Base-by-base conservation (phyloP, 2,113 vertebrate species). In the Petaurus breviceps region DNA sequence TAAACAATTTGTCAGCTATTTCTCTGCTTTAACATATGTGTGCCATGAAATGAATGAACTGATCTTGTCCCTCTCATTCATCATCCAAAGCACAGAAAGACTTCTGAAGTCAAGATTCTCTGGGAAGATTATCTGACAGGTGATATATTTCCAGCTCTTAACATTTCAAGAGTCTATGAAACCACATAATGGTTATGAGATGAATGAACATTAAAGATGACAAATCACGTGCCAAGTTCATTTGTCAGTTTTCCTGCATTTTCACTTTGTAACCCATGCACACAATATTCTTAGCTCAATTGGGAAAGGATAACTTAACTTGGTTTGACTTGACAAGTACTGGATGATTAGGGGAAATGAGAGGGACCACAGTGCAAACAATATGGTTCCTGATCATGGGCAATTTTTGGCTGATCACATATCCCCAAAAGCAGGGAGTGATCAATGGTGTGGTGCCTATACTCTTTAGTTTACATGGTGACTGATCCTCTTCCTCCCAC, bases 21-120 rank as follows among this genome's bases (percentile, higher is more conserved):
- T 92, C 94, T 96, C 47, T 90, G 96, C 93, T 95, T 94, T 96
- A 97, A 97, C 97, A 97, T 95, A 91, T 96, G 93, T 57, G 92
- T 95, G 93, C 94, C 96, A 96, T 90, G 89, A 84, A 94, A 47
- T 94, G 91, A 98, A 98, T 96, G 55, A 97, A 97, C 95, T 94
- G 93, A 95, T 97, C 94, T 97, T 93, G 90, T 92, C 92, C 96
- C 96, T 97, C 97, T 97, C 98, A 97, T 98, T 97, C 96, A 98
- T 98, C 98, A 98, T 96, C 95, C 91, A 43, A 97, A 96, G 92
- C 93, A 93, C 37, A 89, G 96, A 96, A 91, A 92, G 91, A 97
- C 49, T 49, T 91, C 84, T 95, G 54, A 31, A 97, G 94, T 94
- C 94, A 95, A 51, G 94, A 94, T 96, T 94, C 90, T 96, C 95